Evolutionary conservation across 2,888 invertebrate species (phyloP).

Genomic region (Trisateles emortualis): DNA sequence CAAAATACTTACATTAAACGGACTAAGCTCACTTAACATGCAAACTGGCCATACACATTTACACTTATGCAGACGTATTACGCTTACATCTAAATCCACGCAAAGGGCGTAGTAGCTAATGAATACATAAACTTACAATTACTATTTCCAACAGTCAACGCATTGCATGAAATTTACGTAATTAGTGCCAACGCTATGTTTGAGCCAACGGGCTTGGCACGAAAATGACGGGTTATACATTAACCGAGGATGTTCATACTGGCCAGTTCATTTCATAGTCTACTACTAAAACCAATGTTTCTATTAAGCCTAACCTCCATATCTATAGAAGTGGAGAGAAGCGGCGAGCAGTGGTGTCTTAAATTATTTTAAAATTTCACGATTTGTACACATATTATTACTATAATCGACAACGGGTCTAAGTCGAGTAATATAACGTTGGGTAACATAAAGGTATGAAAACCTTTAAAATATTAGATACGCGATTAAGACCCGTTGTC

Average conservation of each 20-base stretch:
- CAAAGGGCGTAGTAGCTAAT: neutral
- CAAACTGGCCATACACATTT: neutral
- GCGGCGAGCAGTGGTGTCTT: too few relatives aligned
- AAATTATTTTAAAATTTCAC: too few relatives aligned
- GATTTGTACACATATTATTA: too few relatives aligned
- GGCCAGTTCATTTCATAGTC: neutral
- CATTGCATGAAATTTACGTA: conserved; percentile 1
- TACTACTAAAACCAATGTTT: neutral
- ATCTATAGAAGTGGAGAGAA: too few relatives aligned
- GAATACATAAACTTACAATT: conserved; percentile 2
- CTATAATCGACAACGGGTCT: too few relatives aligned
- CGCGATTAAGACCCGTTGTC: too few relatives aligned
- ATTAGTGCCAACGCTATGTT: neutral
- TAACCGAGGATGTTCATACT: conserved; percentile 1
- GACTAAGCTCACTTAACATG: neutral
- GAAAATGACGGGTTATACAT: neutral
- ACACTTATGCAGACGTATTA: neutral
- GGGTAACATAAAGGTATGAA: too few relatives aligned
- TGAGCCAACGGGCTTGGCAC: conserved; percentile 2
- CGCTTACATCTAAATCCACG: neutral
- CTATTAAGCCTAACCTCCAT: neutral
- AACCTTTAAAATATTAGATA: too few relatives aligned
- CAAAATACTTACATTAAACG: neutral
- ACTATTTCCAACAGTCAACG: conserved; percentile 3
- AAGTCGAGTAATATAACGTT: too few relatives aligned